Evolutionary conservation across 1,140 invertebrate species (phyloP).

Genomic region (Pseudobourletiella spinata): DNA sequence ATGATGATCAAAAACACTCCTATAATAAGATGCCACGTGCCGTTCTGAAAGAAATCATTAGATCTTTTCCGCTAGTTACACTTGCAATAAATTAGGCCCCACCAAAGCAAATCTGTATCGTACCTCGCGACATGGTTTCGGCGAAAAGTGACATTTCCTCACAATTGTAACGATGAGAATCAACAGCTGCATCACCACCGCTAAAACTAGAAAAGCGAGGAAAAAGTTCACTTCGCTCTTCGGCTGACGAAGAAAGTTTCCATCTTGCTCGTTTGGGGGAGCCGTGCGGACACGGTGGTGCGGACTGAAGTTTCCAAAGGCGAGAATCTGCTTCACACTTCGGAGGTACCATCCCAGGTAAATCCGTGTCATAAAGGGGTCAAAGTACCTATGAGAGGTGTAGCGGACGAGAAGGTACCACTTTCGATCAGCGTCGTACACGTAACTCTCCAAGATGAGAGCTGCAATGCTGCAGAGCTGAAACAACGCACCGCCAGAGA

Average conservation of each 20-base stretch:
- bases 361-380: background rate
- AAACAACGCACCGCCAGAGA: no score
- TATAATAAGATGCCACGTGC: background rate
- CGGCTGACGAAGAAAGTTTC: background rate
- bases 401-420: background rate
- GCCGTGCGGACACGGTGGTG: background rate
- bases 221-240: background rate
- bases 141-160: background rate
- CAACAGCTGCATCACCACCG: background rate
- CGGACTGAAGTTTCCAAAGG: background rate
- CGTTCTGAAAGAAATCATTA: background rate
- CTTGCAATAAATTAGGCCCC: background rate
- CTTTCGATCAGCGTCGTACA: background rate
- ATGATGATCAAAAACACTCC: background rate
- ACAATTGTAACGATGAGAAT: background rate
- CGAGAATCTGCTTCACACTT: background rate
- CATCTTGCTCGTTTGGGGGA: background rate
- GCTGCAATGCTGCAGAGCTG: background rate
- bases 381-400: background rate
- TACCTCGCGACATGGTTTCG: background rate
- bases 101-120: background rate
- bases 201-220: background rate
- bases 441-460: background rate
- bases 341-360: background rate
- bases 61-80: background rate